Evolutionary conservation across 2,113 vertebrate species (phyloP).

Genomic region (Acanthochromis polyacanthus): DNA sequence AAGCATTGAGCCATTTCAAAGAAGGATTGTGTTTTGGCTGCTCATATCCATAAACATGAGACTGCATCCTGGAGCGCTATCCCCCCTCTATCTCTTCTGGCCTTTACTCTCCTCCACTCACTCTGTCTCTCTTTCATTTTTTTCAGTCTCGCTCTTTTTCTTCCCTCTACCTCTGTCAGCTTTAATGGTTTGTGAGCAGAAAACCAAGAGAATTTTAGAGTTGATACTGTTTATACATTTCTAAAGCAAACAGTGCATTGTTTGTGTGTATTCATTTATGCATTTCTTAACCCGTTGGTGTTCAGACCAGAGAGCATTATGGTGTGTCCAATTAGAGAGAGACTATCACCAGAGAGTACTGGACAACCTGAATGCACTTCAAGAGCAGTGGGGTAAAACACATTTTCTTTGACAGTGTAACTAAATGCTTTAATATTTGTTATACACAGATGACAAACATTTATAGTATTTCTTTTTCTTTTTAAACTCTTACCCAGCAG

Average conservation of each 20-base stretch:
- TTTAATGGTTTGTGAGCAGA: background rate
- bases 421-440: background rate
- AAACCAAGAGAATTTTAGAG: background rate
- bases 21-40: constrained; percentile 68
- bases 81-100: constrained; percentile 3
- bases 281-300: constrained; percentile 81
- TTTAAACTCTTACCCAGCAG: background rate
- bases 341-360: constrained; percentile 94
- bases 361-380: constrained; percentile 92
- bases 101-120: constrained; percentile 1
- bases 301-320: constrained; percentile 93
- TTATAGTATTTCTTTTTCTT: background rate
- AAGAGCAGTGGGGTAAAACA: constrained; percentile 92
- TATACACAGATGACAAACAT: background rate
- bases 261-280: constrained; percentile 37
- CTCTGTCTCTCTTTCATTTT: background rate
- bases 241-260: background rate
- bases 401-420: background rate
- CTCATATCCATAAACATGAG: constrained; percentile 78
- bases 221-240: background rate
- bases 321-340: constrained; percentile 93
- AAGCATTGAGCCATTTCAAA: constrained; percentile 63
- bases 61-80: constrained; percentile 30
- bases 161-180: background rate
- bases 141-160: background rate